Evolutionary conservation across 2,113 vertebrate species (phyloP).

Genomic region (Phyllostomus discolor): DNA sequence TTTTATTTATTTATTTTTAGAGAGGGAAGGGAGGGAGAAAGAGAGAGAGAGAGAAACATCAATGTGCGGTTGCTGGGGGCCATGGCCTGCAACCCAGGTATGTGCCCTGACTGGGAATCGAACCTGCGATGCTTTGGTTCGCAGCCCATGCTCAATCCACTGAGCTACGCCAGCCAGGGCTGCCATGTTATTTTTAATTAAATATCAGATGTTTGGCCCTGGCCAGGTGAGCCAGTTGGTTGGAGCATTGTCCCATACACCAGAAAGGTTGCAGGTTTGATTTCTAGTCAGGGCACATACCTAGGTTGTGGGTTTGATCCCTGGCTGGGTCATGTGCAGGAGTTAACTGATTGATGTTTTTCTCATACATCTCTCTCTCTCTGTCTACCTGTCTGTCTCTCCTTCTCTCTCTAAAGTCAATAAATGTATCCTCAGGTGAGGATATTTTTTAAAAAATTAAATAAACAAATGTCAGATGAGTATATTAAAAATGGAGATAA

Average conservation of each 20-base stretch:
- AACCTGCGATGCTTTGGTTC: too few species aligned
- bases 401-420: not conserved
- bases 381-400: too few species aligned
- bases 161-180: too few species aligned
- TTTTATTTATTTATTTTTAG: too few species aligned
- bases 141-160: too few species aligned
- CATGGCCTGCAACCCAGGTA: too few species aligned
- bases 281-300: not conserved
- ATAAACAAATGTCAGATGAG: not conserved
- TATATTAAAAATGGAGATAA: not conserved
- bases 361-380: not conserved
- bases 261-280: not conserved
- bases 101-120: too few species aligned
- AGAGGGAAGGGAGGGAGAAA: too few species aligned
- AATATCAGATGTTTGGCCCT: not conserved
- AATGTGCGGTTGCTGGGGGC: too few species aligned
- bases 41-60: too few species aligned
- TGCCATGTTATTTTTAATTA: constrained; percentile 30
- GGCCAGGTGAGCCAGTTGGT: not conserved
- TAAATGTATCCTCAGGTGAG: not conserved
- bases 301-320: not conserved
- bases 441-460: too few species aligned
- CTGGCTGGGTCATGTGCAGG: not conserved
- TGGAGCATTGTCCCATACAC: not conserved
- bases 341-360: not conserved